Conservation (phyloP, 1,140 invertebrate species). For the Rhagoletis pomonella region DNA sequence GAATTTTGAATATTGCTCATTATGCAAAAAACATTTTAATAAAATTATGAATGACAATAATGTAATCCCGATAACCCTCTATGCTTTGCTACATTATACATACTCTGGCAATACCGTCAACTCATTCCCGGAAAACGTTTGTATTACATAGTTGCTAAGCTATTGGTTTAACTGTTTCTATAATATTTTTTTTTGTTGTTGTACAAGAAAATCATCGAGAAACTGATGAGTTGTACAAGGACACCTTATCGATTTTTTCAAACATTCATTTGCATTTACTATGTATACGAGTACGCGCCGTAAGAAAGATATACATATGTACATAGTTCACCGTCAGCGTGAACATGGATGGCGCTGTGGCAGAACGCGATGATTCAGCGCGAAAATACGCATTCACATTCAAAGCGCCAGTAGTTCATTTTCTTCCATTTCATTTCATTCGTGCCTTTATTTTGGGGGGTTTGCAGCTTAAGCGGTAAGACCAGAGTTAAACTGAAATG, state of each 20-base stretch:
- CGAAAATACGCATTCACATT: not conserved
- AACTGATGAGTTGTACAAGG: slow-evolving; percentile 46
- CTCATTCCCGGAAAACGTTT: too few species aligned
- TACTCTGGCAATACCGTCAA: too few species aligned
- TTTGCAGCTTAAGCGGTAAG: not conserved
- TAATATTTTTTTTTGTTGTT: not conserved
- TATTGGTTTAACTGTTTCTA: not conserved
- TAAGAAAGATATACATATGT: not conserved
- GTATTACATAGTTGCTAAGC: not conserved
- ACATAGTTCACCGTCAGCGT: not conserved
- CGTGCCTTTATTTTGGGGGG: not conserved
- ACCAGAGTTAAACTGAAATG: too few species aligned
- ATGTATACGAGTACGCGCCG: not conserved
- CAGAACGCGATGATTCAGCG: slow-evolving; percentile 19
- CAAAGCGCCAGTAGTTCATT: slow-evolving; percentile 2
- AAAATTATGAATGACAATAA: too few species aligned
- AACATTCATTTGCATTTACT: not conserved
- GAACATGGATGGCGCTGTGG: not conserved
- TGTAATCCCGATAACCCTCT: too few species aligned
- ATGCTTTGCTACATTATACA: too few species aligned
- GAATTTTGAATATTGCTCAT: too few species aligned
- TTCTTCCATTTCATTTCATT: not conserved
- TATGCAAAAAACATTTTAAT: too few species aligned
- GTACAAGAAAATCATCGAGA: slow-evolving; percentile 8
- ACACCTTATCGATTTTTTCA: slow-evolving; percentile 49